Conservation (phyloP, 2,113 vertebrate genomes). For the Rhea pennata region DNA sequence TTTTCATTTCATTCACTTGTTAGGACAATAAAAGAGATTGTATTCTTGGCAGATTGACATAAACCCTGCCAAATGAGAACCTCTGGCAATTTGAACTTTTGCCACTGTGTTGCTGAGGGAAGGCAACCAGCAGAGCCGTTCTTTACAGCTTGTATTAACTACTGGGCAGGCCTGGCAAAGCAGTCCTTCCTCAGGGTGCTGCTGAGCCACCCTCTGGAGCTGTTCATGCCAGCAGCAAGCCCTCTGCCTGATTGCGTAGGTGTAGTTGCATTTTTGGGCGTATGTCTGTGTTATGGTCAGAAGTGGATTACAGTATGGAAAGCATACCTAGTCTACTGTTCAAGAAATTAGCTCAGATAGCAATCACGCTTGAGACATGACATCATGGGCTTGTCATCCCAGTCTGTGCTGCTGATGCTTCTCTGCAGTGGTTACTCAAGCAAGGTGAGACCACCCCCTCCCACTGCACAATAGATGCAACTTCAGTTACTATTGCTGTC, state of each 20-base stretch:
- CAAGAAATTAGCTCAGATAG: not conserved
- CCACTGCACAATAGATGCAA: not conserved
- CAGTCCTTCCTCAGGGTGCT: not conserved
- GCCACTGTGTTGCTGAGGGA: not conserved
- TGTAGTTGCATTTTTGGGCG: accelerated
- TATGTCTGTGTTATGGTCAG: not conserved
- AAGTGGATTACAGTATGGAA: not conserved
- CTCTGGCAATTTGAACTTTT: not conserved
- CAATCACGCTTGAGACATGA: not conserved
- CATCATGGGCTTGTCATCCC: not conserved
- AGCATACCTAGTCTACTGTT: not conserved
- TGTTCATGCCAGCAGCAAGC: not conserved
- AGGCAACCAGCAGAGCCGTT: not conserved
- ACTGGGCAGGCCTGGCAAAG: not conserved
- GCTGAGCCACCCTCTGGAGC: not conserved
- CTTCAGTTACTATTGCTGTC: accelerated
- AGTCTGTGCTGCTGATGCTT: not conserved
- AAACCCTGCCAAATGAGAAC: not conserved
- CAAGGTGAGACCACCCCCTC: accelerated
- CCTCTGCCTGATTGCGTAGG: not conserved
- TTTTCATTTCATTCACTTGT: conserved; percentile 19
- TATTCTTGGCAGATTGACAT: not conserved
- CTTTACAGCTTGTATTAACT: not conserved
- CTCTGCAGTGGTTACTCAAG: not conserved
- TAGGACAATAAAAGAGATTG: conserved; percentile 37